Evolutionary conservation across 2,113 vertebrate genomes (phyloP).

Genomic region (Raja brachyura): DNA sequence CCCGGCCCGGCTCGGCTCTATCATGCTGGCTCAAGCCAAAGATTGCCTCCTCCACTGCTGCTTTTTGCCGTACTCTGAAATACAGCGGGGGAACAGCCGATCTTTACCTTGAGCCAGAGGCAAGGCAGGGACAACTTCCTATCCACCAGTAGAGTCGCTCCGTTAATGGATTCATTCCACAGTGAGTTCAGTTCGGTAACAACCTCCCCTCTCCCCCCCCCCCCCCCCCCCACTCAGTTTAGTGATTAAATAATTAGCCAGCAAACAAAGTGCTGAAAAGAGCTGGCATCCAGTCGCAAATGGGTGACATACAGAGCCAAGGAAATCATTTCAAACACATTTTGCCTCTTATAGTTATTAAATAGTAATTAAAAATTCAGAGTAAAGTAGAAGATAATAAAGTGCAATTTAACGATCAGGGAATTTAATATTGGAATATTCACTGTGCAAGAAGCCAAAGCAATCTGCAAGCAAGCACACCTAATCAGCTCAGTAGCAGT

Average conservation of each 20-base stretch:
- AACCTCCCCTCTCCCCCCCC: no score
- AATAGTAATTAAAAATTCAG: conserved; percentile 27
- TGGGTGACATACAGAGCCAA: not conserved
- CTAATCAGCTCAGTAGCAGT: not conserved
- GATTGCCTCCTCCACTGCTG: no score
- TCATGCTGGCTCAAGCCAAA: no score
- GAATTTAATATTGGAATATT: not conserved
- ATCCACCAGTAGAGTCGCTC: no score
- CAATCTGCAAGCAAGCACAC: not conserved
- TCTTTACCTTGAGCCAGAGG: no score
- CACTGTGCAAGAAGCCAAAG: not conserved
- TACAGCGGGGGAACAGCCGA: no score
- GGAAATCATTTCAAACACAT: not conserved
- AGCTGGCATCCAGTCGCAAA: not conserved
- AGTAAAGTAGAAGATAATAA: conserved; percentile 21
- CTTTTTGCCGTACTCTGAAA: no score
- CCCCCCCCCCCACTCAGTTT: no score
- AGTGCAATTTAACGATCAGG: not conserved
- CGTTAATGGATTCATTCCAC: no score
- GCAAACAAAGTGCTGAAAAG: not conserved
- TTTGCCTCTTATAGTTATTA: conserved; percentile 5
- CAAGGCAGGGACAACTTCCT: no score
- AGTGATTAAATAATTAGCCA: not conserved
- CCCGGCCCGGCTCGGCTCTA: no score
- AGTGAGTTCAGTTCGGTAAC: no score